Percentiles rank a stretch among this genome's conserved stretches.
Evolutionary conservation across 2,888 invertebrate species (phyloP).

Genomic region (Conops quadrifasciatus): DNA sequence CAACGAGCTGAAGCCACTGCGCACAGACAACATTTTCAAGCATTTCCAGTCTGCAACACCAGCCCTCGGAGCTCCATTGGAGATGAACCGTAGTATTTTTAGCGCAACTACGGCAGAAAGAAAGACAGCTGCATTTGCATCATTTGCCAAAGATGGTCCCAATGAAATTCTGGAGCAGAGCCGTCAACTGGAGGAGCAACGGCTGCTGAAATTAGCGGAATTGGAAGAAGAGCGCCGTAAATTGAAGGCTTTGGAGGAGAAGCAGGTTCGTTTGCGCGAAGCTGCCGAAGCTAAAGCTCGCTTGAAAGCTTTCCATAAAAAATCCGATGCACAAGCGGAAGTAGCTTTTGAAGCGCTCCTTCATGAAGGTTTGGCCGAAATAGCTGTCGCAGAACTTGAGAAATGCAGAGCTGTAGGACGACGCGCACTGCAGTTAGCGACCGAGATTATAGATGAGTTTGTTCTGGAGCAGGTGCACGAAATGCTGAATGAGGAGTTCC

Average conservation of each 20-base stretch:
- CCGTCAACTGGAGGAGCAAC: slow-evolving; percentile 47
- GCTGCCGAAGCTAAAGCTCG: slow-evolving; percentile 23
- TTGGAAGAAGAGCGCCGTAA: slow-evolving; percentile 46
- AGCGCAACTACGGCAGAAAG: background rate
- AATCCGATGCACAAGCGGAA: slow-evolving; percentile 26
- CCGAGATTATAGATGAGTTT: slow-evolving; percentile 42
- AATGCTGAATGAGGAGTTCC: slow-evolving; percentile 56
- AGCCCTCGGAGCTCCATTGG: background rate
- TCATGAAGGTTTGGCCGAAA: slow-evolving; percentile 30
- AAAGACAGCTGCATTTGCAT: background rate
- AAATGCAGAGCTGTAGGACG: slow-evolving; percentile 23
- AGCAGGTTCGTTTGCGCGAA: slow-evolving; percentile 11
- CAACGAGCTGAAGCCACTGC: slow-evolving; percentile 22
- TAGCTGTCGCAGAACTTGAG: slow-evolving; percentile 39
- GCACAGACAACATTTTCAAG: slow-evolving; percentile 44
- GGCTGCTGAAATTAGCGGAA: slow-evolving; percentile 44
- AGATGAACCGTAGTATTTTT: background rate
- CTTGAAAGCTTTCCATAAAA: slow-evolving; percentile 21
- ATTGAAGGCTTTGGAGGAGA: slow-evolving; percentile 39
- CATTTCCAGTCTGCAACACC: slow-evolving; percentile 41
- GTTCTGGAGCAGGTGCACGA: slow-evolving; percentile 45
- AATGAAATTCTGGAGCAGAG: slow-evolving; percentile 43
- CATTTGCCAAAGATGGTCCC: background rate
- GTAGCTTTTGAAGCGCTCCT: slow-evolving; percentile 30
- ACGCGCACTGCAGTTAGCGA: slow-evolving; percentile 23